A percentile compares a stretch with the other conserved stretches of the same genome.
These are phyloP conservation scores for Aphodius granarius DNA, from an alignment of 2,888 invertebrate species.

Conservation along the genomic window DNA sequence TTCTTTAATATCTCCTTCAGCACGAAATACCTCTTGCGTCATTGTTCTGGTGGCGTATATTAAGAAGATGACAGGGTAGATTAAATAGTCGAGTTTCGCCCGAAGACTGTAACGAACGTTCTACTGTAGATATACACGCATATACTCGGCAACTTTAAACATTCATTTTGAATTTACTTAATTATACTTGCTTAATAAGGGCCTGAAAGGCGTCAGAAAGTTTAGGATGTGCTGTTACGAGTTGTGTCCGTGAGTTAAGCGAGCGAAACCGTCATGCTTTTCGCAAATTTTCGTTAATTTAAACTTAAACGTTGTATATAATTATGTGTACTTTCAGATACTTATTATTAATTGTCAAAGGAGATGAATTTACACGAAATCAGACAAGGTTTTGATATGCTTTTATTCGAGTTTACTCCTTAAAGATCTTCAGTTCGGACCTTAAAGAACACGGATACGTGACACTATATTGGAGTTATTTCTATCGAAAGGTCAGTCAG, in stretches of 20 bases:
- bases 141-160: not conserved
- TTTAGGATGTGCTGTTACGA: not conserved
- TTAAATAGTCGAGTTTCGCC: constrained; percentile 11
- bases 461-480: no score
- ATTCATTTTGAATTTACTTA: constrained; percentile 13
- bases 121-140: not conserved
- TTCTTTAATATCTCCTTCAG: not conserved
- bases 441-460: no score
- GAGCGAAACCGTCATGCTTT: not conserved
- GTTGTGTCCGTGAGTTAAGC: not conserved
- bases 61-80: not conserved
- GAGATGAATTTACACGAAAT: not conserved
- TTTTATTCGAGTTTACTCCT: no score
- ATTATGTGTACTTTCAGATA: not conserved
- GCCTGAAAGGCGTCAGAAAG: not conserved
- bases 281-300: not conserved
- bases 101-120: not conserved
- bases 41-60: not conserved
- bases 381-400: not conserved
- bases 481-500: no score
- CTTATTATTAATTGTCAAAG: constrained; percentile 1
- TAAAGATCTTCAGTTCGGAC: no score
- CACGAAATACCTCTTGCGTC: not conserved
- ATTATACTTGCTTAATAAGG: constrained; percentile 4
- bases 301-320: not conserved